Percentiles rank a stretch among this genome's conserved stretches.
Conservation (phyloP, 2,113 vertebrate species). For the Rattus norvegicus region DNA sequence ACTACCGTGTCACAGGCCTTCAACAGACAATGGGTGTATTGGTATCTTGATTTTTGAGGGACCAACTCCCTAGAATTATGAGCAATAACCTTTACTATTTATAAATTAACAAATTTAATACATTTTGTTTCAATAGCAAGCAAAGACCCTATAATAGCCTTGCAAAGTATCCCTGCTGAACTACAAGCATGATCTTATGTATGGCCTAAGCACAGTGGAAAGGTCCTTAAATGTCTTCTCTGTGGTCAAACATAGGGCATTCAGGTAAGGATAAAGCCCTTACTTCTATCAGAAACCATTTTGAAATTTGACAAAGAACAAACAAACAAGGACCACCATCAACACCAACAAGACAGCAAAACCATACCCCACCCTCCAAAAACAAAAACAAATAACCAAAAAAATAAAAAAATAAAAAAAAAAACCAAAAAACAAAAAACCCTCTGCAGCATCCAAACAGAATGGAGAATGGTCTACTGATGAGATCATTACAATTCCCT, state of each 20-base stretch:
- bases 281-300: background rate
- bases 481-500: background rate
- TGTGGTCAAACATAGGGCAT: background rate
- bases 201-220: background rate
- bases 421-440: too few relatives aligned
- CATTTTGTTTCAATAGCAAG: background rate
- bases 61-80: background rate
- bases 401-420: background rate
- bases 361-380: too few relatives aligned
- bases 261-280: background rate
- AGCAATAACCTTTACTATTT: background rate
- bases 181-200: background rate
- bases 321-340: too few relatives aligned
- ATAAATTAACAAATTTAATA: background rate
- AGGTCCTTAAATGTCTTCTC: background rate
- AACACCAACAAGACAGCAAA: too few relatives aligned
- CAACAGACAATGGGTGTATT: background rate
- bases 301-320: constrained; percentile 22
- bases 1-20: background rate
- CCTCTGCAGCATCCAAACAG: background rate
- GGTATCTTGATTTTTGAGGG: background rate
- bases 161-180: background rate
- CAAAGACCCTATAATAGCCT: background rate
- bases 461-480: background rate
- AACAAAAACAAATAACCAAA: background rate